A percentile compares a stretch with the other conserved stretches of the same genome.
phyloP scores from a whole-genome alignment of 92 coral and sea anemone genomes.

The Zoanthus sociatus region DNA sequence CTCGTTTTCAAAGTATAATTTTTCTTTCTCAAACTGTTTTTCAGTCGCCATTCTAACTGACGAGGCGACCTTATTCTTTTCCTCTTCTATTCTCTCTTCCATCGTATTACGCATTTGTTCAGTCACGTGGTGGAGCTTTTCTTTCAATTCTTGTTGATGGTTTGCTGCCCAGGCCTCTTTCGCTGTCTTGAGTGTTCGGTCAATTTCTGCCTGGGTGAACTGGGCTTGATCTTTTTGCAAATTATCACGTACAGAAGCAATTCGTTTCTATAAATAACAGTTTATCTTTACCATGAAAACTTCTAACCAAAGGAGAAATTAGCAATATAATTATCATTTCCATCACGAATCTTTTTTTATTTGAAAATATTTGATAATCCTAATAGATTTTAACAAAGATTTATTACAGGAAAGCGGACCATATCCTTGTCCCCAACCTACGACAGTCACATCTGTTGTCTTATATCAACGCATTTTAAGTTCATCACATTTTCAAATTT shows the following conservation, averaged over 20 bases:
- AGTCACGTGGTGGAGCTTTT: conserved; percentile 72
- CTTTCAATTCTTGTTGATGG: conserved; percentile 74
- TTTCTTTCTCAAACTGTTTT: conserved; percentile 66
- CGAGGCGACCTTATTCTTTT: conserved; percentile 66
- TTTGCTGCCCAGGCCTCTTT: conserved; percentile 90
- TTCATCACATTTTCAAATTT: no score
- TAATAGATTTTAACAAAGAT: no score
- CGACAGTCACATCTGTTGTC: no score
- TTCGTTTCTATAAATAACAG: conserved; percentile 57
- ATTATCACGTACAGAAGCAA: conserved; percentile 73
- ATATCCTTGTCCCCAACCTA: no score
- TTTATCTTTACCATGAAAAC: no score
- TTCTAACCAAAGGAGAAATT: no score
- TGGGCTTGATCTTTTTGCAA: conserved; percentile 76
- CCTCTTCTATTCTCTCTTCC: conserved; percentile 56
- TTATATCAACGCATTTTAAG: no score
- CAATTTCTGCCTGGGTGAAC: conserved; percentile 77
- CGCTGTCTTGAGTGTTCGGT: conserved; percentile 84
- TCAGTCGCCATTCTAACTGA: conserved; percentile 66
- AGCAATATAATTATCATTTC: no score
- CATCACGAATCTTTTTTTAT: no score
- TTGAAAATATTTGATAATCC: no score
- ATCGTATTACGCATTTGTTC: conserved; percentile 67
- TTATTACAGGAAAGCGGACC: no score
- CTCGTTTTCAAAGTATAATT: conserved; percentile 74